These are phyloP conservation scores for Agrilus planipennis DNA, from an alignment of 1,140 invertebrate genomes.

Conservation along the genomic window DNA sequence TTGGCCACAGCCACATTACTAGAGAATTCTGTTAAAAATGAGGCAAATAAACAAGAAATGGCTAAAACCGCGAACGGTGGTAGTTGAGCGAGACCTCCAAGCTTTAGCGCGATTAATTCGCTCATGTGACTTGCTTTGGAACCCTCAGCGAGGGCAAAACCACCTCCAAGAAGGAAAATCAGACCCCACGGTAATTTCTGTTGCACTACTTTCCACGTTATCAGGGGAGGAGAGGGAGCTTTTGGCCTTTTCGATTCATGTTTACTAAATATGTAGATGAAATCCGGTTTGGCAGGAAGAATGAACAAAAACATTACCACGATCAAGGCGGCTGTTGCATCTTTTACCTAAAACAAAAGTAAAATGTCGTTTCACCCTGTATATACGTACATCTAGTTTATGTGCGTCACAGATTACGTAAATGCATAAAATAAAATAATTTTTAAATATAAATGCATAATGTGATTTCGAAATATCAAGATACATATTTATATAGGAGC, in stretches of 20 bases:
- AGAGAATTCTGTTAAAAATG: constrained; percentile 66
- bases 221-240: constrained; percentile 48
- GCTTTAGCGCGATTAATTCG: constrained; percentile 51
- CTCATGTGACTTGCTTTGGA: constrained; percentile 68
- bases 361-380: too few species aligned
- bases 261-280: constrained; percentile 51
- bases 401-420: too few species aligned
- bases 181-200: constrained; percentile 68
- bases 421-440: too few species aligned
- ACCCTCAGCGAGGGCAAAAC: constrained; percentile 78
- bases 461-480: too few species aligned
- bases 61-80: constrained; percentile 43
- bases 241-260: constrained; percentile 44
- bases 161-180: constrained; percentile 57
- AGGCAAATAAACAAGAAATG: constrained; percentile 41
- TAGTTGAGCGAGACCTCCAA: constrained; percentile 42
- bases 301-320: constrained; percentile 71
- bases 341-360: constrained; percentile 50
- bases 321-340: constrained; percentile 72
- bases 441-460: too few species aligned
- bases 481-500: too few species aligned
- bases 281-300: constrained; percentile 63
- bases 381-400: too few species aligned
- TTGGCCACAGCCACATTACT: constrained; percentile 80
- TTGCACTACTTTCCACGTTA: constrained; percentile 69